A percentile compares a stretch with the other conserved stretches of the same genome.
Conservation (phyloP, 2,113 vertebrate species). For the Pungitius pungitius region DNA sequence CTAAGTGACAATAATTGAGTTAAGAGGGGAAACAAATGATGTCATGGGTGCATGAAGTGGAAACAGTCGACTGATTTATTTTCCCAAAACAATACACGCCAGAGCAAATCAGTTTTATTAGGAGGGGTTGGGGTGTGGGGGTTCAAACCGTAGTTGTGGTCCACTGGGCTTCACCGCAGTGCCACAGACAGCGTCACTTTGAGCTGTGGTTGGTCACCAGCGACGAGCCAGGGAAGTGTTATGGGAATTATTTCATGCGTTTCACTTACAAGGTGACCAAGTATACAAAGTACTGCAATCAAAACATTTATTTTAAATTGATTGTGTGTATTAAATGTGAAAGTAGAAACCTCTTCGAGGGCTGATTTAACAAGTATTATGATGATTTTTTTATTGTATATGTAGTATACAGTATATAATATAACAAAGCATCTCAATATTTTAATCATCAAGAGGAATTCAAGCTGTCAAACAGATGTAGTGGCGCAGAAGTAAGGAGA, state of each 20-base stretch:
- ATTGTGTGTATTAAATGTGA: background rate
- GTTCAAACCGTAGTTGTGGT: conserved; percentile 32
- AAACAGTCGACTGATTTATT: conserved; percentile 77
- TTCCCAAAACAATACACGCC: conserved; percentile 78
- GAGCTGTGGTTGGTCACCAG: conserved; percentile 5
- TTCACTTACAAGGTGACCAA: background rate
- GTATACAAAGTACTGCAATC: background rate
- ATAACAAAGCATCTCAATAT: background rate
- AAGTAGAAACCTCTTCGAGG: background rate
- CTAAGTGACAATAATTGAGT: conserved; percentile 83
- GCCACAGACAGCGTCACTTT: conserved; percentile 30
- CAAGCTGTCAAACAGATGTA: background rate
- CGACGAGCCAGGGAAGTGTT: conserved; percentile 3
- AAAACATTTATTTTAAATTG: background rate
- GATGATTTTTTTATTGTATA: too few relatives aligned
- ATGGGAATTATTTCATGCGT: background rate
- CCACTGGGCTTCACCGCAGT: conserved; percentile 27
- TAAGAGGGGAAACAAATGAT: conserved; percentile 80
- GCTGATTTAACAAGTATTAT: background rate
- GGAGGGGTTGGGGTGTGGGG: conserved; percentile 22
- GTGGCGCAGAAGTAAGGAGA: background rate
- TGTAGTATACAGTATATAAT: too few relatives aligned
- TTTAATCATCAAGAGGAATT: background rate
- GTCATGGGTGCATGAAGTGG: conserved; percentile 75
- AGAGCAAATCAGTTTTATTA: conserved; percentile 75